Base-by-base conservation (phyloP, 2,113 vertebrate genomes). In the Ciconia boyciana region DNA sequence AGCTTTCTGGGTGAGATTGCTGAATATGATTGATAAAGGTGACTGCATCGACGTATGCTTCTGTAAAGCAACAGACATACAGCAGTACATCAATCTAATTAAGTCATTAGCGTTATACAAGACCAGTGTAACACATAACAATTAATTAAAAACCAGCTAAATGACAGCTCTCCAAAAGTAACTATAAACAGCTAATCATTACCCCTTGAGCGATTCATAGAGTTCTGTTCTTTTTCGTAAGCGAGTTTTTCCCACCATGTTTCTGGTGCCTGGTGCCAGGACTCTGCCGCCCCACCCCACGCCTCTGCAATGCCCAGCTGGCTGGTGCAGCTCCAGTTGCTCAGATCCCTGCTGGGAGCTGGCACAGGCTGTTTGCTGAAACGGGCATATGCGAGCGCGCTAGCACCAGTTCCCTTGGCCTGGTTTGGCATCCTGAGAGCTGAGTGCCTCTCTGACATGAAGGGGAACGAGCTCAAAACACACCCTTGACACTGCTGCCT, bases 301-400 rank as follows among this genome's bases (percentile, higher is more conserved):
- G 6, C 44, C 74, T 29, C 8, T 0, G 66, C 66, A 34, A 82
- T 3, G 84, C 64, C 61, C 89, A 52, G 87, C 69, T 34, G 89
- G 48, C 69, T 18, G 61, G 52, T 43, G 93, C 69, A 19, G 41
- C 74, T 85, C 78, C 82, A 44, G 65, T 8, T 7, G 84, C 89
- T 76, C 41, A 5, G 39, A 34, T 54, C 72, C 87, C 91, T 32
- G 93, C 65, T 26, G 89, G 61, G 65, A 75, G 81, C 87, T 79
- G 91, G 93, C 89, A 61, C 84, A 1, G 70, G 57, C 81, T 76
- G 32, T 8, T 31, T 34, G 91, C 78, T 25, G 70, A 60, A 6
- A 43, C 0, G 3, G 66, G 78, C 57, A 29, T 2, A 21, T 8
- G 72, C 0, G 1, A 24, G 13, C 0, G 1, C 0, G 0, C 17